A percentile compares a stretch with the other conserved stretches of the same genome.
Conservation (phyloP, 2,888 invertebrate genomes). For the Drosophila phalerata region DNA sequence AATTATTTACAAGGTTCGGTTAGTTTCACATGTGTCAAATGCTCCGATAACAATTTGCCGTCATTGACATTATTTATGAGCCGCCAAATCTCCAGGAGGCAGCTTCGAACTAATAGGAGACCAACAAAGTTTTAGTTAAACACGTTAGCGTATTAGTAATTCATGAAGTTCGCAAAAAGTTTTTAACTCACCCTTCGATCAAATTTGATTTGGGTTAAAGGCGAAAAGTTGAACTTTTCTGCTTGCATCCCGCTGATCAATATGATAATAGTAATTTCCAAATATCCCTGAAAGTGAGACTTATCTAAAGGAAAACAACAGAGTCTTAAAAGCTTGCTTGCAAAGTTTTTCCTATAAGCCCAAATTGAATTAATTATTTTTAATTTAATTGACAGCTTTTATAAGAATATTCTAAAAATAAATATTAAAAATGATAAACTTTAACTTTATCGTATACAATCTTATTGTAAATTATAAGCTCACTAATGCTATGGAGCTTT, state of each 20-base stretch:
- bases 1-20: conserved; percentile 69
- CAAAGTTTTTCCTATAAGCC: too few relatives aligned
- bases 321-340: too few relatives aligned
- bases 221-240: conserved; percentile 1
- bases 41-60: conserved; percentile 71
- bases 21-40: conserved; percentile 62
- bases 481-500: background rate
- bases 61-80: conserved; percentile 72
- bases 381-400: background rate
- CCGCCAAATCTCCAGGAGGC: conserved; percentile 4
- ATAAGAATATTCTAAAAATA: too few relatives aligned
- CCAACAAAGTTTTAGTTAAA: conserved; percentile 48
- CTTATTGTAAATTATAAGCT: conserved; percentile 10
- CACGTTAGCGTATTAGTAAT: conserved; percentile 42
- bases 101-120: conserved; percentile 23
- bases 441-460: background rate
- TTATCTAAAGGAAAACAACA: background rate
- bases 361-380: too few relatives aligned
- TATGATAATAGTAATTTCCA: conserved; percentile 21
- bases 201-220: conserved; percentile 46
- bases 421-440: background rate
- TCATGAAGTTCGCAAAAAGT: conserved; percentile 52
- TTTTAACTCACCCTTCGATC: conserved; percentile 14
- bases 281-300: conserved; percentile 1
- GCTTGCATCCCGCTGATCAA: conserved; percentile 18